These are phyloP conservation scores for Sphinx pinastri DNA, from an alignment of 2,888 invertebrate genomes.

Conservation along the genomic window DNA sequence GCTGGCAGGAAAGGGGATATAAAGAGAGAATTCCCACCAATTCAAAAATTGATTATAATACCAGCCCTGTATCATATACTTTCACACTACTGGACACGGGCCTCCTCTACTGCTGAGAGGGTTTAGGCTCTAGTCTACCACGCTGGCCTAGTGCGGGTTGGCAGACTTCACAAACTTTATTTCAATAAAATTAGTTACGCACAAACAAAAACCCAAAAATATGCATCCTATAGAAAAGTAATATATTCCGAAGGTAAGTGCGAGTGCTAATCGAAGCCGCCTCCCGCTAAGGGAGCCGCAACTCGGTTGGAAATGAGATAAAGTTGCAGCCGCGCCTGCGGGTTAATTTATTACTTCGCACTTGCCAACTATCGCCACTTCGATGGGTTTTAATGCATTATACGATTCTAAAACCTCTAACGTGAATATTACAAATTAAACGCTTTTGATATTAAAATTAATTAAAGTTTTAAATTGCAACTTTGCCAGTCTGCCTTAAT, in stretches of 20 bases:
- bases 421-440: not conserved
- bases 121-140: no score
- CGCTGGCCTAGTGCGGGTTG: no score
- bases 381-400: constrained; percentile 40
- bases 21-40: no score
- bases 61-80: no score
- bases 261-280: constrained; percentile 15
- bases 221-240: not conserved
- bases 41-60: no score
- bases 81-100: no score
- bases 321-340: constrained; percentile 54
- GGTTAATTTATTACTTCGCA: constrained; percentile 59
- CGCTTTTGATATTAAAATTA: not conserved
- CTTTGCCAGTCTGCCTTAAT: not conserved
- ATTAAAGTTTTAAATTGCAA: not conserved
- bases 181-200: not conserved
- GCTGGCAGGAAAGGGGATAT: no score
- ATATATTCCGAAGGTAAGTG: not conserved
- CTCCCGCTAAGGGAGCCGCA: constrained; percentile 34
- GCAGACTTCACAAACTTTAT: no score
- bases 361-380: constrained; percentile 36
- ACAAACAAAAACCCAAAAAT: not conserved
- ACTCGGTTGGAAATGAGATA: constrained; percentile 63
- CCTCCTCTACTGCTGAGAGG: no score
- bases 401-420: constrained; percentile 34